Conservation (phyloP, 2,797 vertebrate genomes). For the Hipposideros larvatus region DNA sequence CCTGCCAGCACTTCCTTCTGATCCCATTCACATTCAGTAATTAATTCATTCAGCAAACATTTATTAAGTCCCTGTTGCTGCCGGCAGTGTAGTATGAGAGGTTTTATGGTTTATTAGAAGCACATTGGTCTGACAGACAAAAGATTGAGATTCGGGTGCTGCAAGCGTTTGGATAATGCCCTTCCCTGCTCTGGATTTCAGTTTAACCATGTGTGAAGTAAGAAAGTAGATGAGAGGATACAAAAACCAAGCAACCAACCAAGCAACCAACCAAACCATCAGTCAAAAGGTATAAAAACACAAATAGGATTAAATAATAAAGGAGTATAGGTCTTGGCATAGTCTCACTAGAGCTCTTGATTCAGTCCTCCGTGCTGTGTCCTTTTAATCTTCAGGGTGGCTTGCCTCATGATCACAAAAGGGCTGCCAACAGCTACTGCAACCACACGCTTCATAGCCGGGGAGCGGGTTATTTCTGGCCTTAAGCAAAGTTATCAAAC, state of each 20-base stretch:
- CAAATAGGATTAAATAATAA: neutral
- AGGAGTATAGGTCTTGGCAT: neutral
- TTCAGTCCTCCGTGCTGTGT: neutral
- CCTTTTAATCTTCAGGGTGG: neutral
- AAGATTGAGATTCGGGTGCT: neutral
- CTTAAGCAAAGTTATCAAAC: neutral
- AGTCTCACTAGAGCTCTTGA: neutral
- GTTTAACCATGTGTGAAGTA: neutral
- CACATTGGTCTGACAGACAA: neutral
- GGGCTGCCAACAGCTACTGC: neutral
- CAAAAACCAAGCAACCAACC: neutral
- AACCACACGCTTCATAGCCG: neutral
- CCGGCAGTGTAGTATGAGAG: neutral
- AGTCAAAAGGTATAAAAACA: neutral
- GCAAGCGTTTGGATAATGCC: neutral
- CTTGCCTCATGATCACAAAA: conserved; percentile 40
- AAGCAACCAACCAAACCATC: neutral
- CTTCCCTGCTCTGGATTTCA: neutral
- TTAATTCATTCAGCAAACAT: conserved; percentile 27
- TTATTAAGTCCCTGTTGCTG: neutral
- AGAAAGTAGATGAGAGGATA: neutral
- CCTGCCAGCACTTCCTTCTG: neutral
- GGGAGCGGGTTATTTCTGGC: neutral
- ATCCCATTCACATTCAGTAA: conserved; percentile 35
- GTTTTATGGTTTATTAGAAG: conserved; percentile 39